Evolutionary conservation across 2,797 vertebrate species (phyloP), one percentile per base, ranked within the genome.

Genomic region (Phrynocephalus forsythii): DNA sequence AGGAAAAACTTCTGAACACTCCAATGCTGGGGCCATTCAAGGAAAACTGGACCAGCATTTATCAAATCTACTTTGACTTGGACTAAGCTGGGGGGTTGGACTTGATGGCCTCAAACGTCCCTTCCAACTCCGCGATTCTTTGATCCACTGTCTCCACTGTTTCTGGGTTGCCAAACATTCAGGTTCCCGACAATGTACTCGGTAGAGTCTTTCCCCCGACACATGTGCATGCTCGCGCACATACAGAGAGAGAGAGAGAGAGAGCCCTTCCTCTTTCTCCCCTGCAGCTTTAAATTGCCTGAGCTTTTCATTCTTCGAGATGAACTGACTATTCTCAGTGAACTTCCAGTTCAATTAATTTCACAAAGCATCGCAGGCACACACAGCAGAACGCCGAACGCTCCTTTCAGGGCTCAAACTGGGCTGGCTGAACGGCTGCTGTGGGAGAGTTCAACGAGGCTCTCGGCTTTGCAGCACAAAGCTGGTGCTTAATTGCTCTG

Each of bases 121-220:
- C 6, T 75, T 75, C 38, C 33, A 75, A 33, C 6, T 75, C n/a
- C 3, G 22, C 20, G n/a, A 38, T 75, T 38, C 33, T 38, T 33
- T 73, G 52, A 56, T 10, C 13, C 52, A 2, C 52, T 56, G 52
- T 56, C 13, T 56, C 52, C 52, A 56, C 52, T 48, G 87, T 91
- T 52, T 85, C 92, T 76, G 82, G 88, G 85, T 67, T 88, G 83
- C 78, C 88, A 86, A 83, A 88, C 87, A 89, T 93, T 94, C 73
- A 79, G 63, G 89, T 68, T 75, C 79, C 86, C 52, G 38, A 20
- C 78, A 48, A n/a, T 84, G 91, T 79, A 3, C 50, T 69, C 86
- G 91, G 88, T 86, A 84, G 60, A 56, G 16, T 66, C 73, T 90
- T 90, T 5, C 0, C 6, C 1, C 84, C 89, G 79, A 89, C 76